Evolutionary conservation across 2,113 vertebrate species (phyloP), one percentile per base, ranked within the genome.

Genomic region (Emydocephalus ijimae): DNA sequence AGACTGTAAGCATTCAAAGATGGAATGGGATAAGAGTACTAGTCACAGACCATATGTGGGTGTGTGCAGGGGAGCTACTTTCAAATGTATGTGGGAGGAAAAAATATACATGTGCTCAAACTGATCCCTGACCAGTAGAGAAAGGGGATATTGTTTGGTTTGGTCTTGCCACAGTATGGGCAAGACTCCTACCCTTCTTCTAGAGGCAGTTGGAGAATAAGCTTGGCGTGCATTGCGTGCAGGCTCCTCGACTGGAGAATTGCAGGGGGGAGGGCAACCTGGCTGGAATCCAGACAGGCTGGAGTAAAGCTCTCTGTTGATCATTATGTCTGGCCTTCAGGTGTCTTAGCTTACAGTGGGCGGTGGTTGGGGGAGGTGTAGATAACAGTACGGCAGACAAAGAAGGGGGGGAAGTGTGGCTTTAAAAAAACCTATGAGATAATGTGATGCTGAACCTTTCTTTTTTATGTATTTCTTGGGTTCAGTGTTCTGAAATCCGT

Each of bases 271-370:
- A 81, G 81, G 90, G 43, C 95, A 95, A 97, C 97, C 97, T 98
- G 98, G 98, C 97, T 97, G 97, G 94, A 95, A 97, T 98, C 98
- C 98, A 99, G 98, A 98, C 98, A 97, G 98, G 97, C 98, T 97
- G 98, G 96, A 97, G 98, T 97, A 93, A 92, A 98, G 96, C 96
- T 98, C 98, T 98, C 98, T 98, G 98, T 98, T 98, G 98, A 98
- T 99, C 98, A 98, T 99, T 98, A 98, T 98, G 98, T 98, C 98
- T 98, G 97, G 98, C 98, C 98, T 98, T 99, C 99, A 99, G 99
- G 99, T 99, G 98, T 98, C 98, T 98, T 97, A 95, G 98, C 96
- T 97, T 96, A 94, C 97, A 98, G 98, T 98, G 98, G 98, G 98
- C 97, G 97, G 98, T 92, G 96, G 97, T 96, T 97, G 98, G 98